Conservation (phyloP, 2,113 vertebrate species). For the Pteronura brasiliensis region DNA sequence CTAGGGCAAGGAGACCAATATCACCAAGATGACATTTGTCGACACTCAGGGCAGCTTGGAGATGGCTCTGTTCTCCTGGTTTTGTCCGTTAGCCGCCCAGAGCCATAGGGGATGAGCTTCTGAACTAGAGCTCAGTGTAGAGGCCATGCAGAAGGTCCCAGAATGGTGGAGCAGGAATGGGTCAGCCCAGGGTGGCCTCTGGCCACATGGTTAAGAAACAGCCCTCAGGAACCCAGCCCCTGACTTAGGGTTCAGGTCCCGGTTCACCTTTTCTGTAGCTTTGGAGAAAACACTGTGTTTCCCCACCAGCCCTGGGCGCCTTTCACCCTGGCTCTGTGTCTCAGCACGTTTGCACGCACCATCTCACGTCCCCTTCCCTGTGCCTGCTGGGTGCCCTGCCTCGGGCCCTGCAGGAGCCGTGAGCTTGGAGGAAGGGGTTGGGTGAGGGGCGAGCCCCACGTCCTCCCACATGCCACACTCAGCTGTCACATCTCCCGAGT, state of each 20-base stretch:
- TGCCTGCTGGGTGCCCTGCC: not conserved
- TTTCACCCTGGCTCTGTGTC: not conserved
- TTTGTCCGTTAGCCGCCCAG: not conserved
- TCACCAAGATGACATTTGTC: not conserved
- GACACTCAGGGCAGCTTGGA: not conserved
- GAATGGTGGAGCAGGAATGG: not conserved
- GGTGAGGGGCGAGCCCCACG: rapidly evolving
- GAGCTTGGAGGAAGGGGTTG: too few relatives aligned
- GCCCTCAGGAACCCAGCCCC: not conserved
- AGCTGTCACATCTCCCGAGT: not conserved
- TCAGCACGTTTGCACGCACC: rapidly evolving
- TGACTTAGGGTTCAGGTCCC: not conserved
- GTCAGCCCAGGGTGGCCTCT: not conserved
- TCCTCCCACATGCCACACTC: not conserved
- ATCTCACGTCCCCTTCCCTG: not conserved
- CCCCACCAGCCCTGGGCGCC: too few relatives aligned
- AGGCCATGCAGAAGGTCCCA: not conserved
- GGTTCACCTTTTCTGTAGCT: not conserved
- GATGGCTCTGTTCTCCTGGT: rapidly evolving
- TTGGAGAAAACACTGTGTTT: not conserved
- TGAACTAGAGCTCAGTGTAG: too few relatives aligned
- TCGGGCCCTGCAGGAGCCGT: not conserved
- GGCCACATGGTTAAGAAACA: not conserved
- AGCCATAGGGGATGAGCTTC: not conserved
- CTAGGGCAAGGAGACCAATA: not conserved